A percentile compares a stretch with the other conserved stretches of the same genome.
Conservation (phyloP, 2,888 invertebrate species). For the Tortricodes alternella region DNA sequence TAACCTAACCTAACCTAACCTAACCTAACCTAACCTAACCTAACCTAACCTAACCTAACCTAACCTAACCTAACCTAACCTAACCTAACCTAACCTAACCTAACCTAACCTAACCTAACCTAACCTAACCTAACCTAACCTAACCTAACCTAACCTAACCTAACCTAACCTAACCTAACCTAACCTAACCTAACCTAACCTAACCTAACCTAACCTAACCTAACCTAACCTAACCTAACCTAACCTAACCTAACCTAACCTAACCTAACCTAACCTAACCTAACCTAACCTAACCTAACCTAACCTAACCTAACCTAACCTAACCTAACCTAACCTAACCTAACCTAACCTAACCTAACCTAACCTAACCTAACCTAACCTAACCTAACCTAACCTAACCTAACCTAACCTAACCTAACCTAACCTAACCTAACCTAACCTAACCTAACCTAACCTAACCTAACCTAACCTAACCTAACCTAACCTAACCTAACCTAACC, state of each 20-base stretch:
- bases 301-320: constrained; percentile 26
- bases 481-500: constrained; percentile 16
- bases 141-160: constrained; percentile 6
- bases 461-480: constrained; percentile 16
- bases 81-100: constrained; percentile 13
- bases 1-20: constrained; percentile 6
- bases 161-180: constrained; percentile 18
- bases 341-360: constrained; percentile 6
- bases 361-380: constrained; percentile 11
- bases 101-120: constrained; percentile 12
- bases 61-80: constrained; percentile 6
- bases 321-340: constrained; percentile 6
- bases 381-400: constrained; percentile 32
- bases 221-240: constrained; percentile 6
- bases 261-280: constrained; percentile 6
- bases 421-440: constrained; percentile 16
- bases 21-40: constrained; percentile 6
- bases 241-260: constrained; percentile 8
- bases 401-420: constrained; percentile 24
- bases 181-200: constrained; percentile 6
- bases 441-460: constrained; percentile 16
- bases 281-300: constrained; percentile 6
- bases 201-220: constrained; percentile 6
- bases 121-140: constrained; percentile 6
- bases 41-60: constrained; percentile 6